Conservation (phyloP, 2,113 vertebrate genomes). For the Apistogramma diplotaenia region DNA sequence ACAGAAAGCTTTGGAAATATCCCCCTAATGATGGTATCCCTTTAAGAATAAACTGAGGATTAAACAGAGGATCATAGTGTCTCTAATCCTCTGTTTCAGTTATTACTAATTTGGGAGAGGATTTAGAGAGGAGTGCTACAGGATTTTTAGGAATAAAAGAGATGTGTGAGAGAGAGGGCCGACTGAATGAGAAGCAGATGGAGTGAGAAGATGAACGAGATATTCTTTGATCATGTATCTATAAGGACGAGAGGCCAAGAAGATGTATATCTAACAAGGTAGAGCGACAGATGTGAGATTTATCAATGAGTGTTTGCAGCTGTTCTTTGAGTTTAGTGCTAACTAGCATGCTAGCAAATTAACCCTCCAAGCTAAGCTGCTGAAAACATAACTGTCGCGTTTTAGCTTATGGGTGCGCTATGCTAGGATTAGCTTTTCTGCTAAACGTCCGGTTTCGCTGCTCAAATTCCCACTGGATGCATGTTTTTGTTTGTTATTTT, state of each 20-base stretch:
- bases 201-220: background rate
- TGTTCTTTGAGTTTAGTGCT: background rate
- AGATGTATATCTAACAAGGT: background rate
- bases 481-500: background rate
- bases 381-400: no score
- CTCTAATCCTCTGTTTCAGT: conserved; percentile 17
- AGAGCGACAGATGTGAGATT: no score
- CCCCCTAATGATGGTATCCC: background rate
- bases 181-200: background rate
- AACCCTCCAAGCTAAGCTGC: background rate
- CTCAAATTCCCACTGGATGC: background rate
- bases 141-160: conserved; percentile 9
- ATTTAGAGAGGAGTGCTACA: background rate
- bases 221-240: background rate
- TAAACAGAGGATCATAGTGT: conserved; percentile 26
- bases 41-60: conserved; percentile 28
- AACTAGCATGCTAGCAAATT: background rate
- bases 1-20: background rate
- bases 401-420: no score
- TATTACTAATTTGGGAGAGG: conserved; percentile 14
- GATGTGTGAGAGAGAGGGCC: background rate
- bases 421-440: background rate
- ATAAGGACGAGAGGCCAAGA: background rate
- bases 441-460: no score
- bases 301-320: no score